phyloP scores from a whole-genome alignment of 2,888 invertebrate genomes.

The Erannis defoliaria region DNA sequence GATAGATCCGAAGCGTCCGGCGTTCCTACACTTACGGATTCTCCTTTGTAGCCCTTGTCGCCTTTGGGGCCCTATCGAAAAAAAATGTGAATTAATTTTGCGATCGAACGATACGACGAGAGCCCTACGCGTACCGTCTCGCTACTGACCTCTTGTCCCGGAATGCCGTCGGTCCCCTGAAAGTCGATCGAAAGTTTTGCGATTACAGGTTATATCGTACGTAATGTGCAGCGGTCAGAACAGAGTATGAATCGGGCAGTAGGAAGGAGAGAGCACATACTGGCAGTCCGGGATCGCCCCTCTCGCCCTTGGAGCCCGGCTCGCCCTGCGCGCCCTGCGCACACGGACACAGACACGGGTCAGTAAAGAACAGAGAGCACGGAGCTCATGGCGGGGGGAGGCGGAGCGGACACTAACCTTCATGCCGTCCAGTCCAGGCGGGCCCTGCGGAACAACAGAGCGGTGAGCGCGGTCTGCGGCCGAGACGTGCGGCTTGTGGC shows the following conservation, averaged over 20 bases:
- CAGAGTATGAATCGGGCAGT: neutral
- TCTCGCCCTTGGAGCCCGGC: constrained; percentile 96
- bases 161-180: constrained; percentile 97
- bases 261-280: constrained; percentile 86
- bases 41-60: constrained; percentile 95
- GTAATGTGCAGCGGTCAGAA: neutral
- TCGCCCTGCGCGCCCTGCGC: constrained; percentile 96
- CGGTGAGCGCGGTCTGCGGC: constrained; percentile 48
- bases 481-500: neutral
- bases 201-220: constrained; percentile 15
- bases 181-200: constrained; percentile 59
- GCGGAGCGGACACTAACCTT: constrained; percentile 89
- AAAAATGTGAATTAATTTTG: constrained; percentile 47
- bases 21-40: constrained; percentile 88
- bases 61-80: constrained; percentile 93
- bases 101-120: neutral
- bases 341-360: constrained; percentile 66
- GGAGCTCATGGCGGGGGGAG: constrained; percentile 3
- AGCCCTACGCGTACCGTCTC: neutral
- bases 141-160: constrained; percentile 93
- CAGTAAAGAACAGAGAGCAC: constrained; percentile 8
- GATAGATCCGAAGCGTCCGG: constrained; percentile 14
- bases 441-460: constrained; percentile 91
- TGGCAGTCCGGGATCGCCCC: constrained; percentile 97
- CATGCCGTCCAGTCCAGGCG: constrained; percentile 97